phyloP scores from a whole-genome alignment of 1,140 invertebrate genomes.

The Drosophila nikananu region DNA sequence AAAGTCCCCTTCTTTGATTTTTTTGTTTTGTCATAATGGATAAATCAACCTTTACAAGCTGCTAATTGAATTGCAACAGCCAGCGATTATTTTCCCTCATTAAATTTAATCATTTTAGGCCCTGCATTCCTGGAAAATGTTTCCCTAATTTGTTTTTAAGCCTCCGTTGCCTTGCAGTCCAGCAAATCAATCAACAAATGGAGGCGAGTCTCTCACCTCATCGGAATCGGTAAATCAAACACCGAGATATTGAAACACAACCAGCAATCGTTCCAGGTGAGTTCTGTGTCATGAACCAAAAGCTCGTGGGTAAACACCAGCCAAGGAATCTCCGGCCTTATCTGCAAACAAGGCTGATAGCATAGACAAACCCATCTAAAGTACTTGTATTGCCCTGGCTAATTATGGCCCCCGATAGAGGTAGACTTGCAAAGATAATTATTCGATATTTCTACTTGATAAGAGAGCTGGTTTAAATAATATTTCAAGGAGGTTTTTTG shows the following conservation, averaged over 20 bases:
- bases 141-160: conserved; percentile 60
- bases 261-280: conserved; percentile 11
- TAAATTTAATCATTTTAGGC: conserved; percentile 25
- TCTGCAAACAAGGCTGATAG: conserved; percentile 36
- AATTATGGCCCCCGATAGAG: conserved; percentile 39
- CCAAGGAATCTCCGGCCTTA: conserved; percentile 16
- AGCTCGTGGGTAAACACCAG: conserved; percentile 24
- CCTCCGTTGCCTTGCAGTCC: conserved; percentile 8
- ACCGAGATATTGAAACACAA: conserved; percentile 29
- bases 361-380: conserved; percentile 35
- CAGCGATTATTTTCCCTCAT: conserved; percentile 5
- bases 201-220: conserved; percentile 11
- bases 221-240: conserved; percentile 43
- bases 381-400: conserved; percentile 24
- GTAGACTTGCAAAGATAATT: conserved; percentile 11
- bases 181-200: conserved; percentile 60
- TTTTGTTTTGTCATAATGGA: conserved; percentile 13
- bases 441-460: conserved; percentile 14
- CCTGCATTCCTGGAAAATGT: conserved; percentile 4
- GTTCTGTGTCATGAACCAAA: conserved; percentile 25
- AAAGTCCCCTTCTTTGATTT: conserved; percentile 38
- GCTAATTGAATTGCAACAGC: conserved; percentile 18
- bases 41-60: conserved; percentile 23
- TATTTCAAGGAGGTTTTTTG: too few relatives aligned
- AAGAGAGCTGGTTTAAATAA: too few relatives aligned